These are phyloP conservation scores for Onychomys leucogaster DNA, from an alignment of 2,797 vertebrate species.

Conservation along the genomic window DNA sequence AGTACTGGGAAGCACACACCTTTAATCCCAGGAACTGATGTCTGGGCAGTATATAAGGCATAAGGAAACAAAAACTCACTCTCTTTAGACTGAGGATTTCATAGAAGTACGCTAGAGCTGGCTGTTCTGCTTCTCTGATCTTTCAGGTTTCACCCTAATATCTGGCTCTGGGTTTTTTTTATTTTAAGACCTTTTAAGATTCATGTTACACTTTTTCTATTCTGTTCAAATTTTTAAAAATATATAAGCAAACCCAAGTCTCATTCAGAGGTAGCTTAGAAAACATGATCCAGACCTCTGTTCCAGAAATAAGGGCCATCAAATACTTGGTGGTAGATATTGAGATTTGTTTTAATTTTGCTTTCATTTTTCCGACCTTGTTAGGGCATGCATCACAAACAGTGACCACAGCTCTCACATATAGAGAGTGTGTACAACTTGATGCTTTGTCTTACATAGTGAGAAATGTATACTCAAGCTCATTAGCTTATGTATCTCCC, in stretches of 20 bases:
- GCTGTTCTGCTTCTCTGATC: too few species aligned
- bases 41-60: too few species aligned
- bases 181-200: too few species aligned
- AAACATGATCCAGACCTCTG: neutral
- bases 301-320: neutral
- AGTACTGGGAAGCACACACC: too few species aligned
- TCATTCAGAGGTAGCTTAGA: neutral
- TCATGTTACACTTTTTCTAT: neutral
- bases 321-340: neutral
- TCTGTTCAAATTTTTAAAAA: neutral
- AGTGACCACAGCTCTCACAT: too few species aligned
- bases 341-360: neutral
- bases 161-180: too few species aligned
- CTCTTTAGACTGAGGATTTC: too few species aligned
- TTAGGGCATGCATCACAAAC: neutral
- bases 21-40: too few species aligned
- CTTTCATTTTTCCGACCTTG: neutral
- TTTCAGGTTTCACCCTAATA: too few species aligned
- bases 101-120: too few species aligned
- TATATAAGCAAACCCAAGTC: neutral
- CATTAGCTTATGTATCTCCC: neutral
- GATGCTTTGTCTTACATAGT: neutral
- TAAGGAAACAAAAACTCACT: too few species aligned
- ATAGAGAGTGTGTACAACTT: neutral
- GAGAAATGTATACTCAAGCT: neutral